Conservation (phyloP, 1,140 invertebrate genomes). For the Neoseiulus cucumeris region DNA sequence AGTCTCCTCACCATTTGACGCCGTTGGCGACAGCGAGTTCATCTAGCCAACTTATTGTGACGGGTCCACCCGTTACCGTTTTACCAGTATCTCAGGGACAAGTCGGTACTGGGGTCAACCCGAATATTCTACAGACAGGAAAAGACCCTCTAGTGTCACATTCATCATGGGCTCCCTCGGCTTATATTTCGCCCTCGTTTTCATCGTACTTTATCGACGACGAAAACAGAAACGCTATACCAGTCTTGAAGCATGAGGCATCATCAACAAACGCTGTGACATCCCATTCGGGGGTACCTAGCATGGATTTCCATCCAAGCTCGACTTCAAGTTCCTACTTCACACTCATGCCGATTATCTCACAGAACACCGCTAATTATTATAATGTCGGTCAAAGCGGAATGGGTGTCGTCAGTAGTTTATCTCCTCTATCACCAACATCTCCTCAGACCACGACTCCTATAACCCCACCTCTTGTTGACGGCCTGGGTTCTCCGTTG, state of each 20-base stretch:
- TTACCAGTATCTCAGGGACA: not conserved
- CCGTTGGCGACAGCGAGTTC: not conserved
- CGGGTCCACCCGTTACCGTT: not conserved
- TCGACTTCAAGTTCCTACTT: not conserved
- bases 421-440: slow-evolving; percentile 13
- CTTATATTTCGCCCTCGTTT: not conserved
- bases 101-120: not conserved
- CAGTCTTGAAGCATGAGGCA: not conserved
- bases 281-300: not conserved
- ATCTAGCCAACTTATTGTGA: not conserved
- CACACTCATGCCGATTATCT: slow-evolving; percentile 1
- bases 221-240: not conserved
- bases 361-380: slow-evolving; percentile 14
- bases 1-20: not conserved
- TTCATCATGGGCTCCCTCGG: not conserved
- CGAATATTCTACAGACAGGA: not conserved
- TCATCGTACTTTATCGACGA: not conserved
- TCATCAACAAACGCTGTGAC: slow-evolving; percentile 2
- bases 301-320: slow-evolving; percentile 8
- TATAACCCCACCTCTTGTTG: slow-evolving; percentile 13
- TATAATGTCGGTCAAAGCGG: slow-evolving; percentile 12
- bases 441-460: not conserved
- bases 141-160: slow-evolving; percentile 3
- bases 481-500: slow-evolving; percentile 17
- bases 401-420: slow-evolving; percentile 10